Conservation (phyloP, 2,113 vertebrate genomes). For the Hemicordylus capensis region DNA sequence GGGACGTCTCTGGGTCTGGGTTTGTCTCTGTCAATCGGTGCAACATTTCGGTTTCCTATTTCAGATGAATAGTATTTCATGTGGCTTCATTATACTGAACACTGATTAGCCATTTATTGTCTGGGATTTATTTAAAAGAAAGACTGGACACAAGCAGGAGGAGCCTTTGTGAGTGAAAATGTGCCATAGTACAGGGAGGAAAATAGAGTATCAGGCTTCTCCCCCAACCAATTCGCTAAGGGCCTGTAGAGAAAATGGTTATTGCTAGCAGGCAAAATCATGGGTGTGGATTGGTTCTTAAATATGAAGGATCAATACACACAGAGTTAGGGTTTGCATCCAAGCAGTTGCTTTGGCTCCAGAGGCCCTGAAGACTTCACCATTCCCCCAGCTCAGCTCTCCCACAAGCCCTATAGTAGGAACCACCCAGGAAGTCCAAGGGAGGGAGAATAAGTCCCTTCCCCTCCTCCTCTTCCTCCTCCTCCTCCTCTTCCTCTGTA, state of each 20-base stretch:
- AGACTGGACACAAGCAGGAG: constrained; percentile 7
- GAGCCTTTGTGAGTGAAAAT: constrained; percentile 11
- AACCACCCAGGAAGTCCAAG: too few species aligned
- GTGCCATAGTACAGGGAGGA: neutral
- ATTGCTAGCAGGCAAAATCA: neutral
- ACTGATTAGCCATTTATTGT: constrained; percentile 4
- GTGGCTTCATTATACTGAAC: constrained; percentile 27
- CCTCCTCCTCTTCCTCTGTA: too few species aligned
- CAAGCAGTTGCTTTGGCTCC: neutral
- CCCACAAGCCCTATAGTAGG: too few species aligned
- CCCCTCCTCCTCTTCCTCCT: too few species aligned
- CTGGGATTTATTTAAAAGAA: neutral
- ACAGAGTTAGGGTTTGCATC: too few species aligned
- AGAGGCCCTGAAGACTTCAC: neutral
- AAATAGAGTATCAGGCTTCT: constrained; percentile 20
- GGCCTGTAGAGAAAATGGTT: neutral
- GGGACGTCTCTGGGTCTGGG: constrained; percentile 43
- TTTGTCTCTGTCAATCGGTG: constrained; percentile 40
- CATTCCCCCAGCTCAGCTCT: too few species aligned
- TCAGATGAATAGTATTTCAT: neutral
- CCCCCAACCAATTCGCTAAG: neutral
- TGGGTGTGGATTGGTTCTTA: neutral
- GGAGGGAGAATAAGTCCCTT: too few species aligned
- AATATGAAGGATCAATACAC: neutral
- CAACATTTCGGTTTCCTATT: constrained; percentile 36